Evolutionary conservation across 1,140 invertebrate genomes (phyloP).

Genomic region (Saccostrea echinata): DNA sequence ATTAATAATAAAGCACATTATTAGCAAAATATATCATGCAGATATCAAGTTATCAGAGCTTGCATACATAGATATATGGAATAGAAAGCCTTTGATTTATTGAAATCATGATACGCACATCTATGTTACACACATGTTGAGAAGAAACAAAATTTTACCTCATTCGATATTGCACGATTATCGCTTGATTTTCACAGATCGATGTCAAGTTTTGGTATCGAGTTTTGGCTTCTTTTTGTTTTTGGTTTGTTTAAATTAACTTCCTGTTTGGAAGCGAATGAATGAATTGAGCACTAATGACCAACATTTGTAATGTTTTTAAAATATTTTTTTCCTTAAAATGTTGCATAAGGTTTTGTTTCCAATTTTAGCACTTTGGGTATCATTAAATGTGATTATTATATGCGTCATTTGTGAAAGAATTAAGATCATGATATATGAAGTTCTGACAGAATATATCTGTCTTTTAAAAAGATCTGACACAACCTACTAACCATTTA

Average conservation of each 20-base stretch:
- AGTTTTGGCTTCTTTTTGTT: not conserved
- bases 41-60: not conserved
- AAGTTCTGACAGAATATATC: no score
- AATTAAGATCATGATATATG: no score
- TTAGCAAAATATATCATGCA: not conserved
- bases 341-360: not conserved
- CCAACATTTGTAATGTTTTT: not conserved
- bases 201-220: not conserved
- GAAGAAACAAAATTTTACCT: not conserved
- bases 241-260: not conserved
- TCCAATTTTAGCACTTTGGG: not conserved
- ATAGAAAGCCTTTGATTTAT: not conserved
- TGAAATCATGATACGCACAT: not conserved
- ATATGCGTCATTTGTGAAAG: no score
- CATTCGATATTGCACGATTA: not conserved
- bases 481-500: no score
- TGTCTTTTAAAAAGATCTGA: no score
- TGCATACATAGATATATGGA: not conserved
- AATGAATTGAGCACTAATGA: not conserved
- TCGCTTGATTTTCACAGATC: not conserved
- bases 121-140: not conserved
- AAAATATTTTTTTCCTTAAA: not conserved
- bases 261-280: not conserved
- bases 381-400: not conserved
- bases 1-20: not conserved